A percentile compares a stretch with the other conserved stretches of the same genome.
These are phyloP conservation scores for Lonchura striata DNA, from an alignment of 2,113 vertebrate genomes.

Conservation along the genomic window DNA sequence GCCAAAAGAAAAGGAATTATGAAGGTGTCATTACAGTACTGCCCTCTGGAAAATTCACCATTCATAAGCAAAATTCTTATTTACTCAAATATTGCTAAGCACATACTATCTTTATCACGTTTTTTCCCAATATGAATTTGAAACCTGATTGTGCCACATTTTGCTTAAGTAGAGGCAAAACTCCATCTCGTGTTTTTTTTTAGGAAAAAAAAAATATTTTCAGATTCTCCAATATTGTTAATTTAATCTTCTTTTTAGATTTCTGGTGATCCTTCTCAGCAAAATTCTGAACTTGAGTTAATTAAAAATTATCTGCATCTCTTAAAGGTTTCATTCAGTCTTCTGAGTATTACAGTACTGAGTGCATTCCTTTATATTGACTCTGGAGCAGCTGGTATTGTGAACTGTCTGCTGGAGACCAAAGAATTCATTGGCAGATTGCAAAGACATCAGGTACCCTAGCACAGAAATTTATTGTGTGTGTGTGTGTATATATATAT, in stretches of 20 bases:
- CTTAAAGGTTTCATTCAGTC: not conserved
- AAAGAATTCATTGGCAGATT: not conserved
- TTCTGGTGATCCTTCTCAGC: not conserved
- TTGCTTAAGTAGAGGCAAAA: not conserved
- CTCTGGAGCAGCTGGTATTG: not conserved
- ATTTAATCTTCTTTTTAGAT: not conserved
- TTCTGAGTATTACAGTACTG: not conserved
- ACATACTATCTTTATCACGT: not conserved
- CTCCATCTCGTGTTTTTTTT: not conserved
- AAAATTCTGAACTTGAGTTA: not conserved
- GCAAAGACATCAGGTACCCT: not conserved
- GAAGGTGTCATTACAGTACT: not conserved
- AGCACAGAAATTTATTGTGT: not conserved
- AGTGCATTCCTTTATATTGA: not conserved
- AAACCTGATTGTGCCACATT: not conserved
- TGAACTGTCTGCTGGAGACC: not conserved
- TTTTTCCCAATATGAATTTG: not conserved
- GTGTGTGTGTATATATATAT: too few species aligned
- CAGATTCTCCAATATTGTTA: not conserved
- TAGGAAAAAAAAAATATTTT: too few species aligned
- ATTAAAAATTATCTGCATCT: not conserved
- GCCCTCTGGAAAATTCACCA: not conserved
- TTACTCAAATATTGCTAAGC: not conserved
- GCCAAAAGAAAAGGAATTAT: not conserved
- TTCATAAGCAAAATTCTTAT: not conserved